A percentile compares a stretch with the other conserved stretches of the same genome.
Conservation (phyloP, 2,797 vertebrate genomes). For the Thaleichthys pacificus region DNA sequence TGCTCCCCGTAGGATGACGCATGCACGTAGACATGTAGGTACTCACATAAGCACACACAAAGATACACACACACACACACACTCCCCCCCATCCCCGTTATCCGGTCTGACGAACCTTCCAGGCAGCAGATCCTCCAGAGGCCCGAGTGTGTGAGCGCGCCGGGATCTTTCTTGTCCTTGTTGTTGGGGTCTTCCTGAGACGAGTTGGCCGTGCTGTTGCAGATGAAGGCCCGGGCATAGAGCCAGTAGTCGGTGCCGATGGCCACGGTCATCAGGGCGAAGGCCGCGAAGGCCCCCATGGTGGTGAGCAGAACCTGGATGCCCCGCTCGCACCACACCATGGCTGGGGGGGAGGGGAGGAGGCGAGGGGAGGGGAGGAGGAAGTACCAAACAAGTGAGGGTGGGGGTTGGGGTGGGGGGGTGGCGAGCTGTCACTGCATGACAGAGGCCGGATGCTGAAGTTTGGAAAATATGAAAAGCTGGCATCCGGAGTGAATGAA, state of each 20-base stretch:
- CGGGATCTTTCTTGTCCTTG: slow-evolving; percentile 90
- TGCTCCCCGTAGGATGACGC: background rate
- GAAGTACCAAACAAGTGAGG: background rate
- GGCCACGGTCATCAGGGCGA: slow-evolving; percentile 95
- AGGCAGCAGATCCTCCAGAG: slow-evolving; percentile 95
- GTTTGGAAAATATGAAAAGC: slow-evolving; percentile 17
- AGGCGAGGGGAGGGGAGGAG: background rate
- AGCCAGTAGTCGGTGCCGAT: slow-evolving; percentile 97
- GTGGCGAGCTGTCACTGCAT: background rate
- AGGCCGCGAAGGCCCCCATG: slow-evolving; percentile 92
- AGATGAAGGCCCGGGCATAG: slow-evolving; percentile 90
- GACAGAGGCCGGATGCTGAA: background rate
- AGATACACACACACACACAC: slow-evolving; percentile 11
- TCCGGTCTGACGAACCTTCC: slow-evolving; percentile 76
- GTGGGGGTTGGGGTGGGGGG: background rate
- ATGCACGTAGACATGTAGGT: background rate
- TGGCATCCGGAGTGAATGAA: background rate
- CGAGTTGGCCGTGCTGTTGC: slow-evolving; percentile 88
- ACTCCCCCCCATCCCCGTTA: background rate
- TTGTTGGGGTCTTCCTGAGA: slow-evolving; percentile 82
- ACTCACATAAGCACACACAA: slow-evolving; percentile 6
- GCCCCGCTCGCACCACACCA: slow-evolving; percentile 77
- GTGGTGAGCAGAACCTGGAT: slow-evolving; percentile 85
- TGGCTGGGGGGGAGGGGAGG: slow-evolving; percentile 58
- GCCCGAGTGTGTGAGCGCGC: slow-evolving; percentile 91